Conservation (phyloP, 92 coral and sea anemone genomes). For the Actinernus sp. region DNA sequence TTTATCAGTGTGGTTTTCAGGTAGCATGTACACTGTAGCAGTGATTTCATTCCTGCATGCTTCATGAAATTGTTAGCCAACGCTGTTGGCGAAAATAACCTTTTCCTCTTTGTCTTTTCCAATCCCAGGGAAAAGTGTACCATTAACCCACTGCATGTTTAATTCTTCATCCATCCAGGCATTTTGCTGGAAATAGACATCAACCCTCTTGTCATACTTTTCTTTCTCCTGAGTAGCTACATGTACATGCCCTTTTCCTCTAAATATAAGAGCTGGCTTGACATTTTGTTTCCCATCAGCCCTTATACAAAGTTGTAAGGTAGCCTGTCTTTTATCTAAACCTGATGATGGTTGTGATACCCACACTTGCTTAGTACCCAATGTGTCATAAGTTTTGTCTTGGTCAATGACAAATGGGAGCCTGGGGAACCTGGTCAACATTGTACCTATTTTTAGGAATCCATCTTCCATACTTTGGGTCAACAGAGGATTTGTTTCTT, state of each 20-base stretch:
- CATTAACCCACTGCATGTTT: constrained; percentile 42
- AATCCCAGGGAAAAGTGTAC: constrained; percentile 45
- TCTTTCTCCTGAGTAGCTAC: constrained; percentile 23
- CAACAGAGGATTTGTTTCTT: constrained; percentile 33
- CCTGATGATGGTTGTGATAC: constrained; percentile 68
- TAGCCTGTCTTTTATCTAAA: too few relatives aligned
- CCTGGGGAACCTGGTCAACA: constrained; percentile 65
- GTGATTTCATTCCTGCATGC: constrained; percentile 63
- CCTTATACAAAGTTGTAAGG: too few relatives aligned
- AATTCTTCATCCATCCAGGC: constrained; percentile 55
- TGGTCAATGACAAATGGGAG: constrained; percentile 64
- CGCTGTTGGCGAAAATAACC: constrained; percentile 54
- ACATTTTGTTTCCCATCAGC: too few relatives aligned
- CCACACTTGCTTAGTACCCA: too few relatives aligned
- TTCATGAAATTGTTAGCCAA: constrained; percentile 38
- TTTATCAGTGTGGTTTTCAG: constrained; percentile 56
- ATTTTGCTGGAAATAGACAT: too few relatives aligned
- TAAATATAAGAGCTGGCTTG: too few relatives aligned
- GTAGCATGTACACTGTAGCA: constrained; percentile 53
- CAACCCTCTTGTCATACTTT: constrained; percentile 29
- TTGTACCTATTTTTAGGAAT: constrained; percentile 47
- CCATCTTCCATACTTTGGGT: constrained; percentile 64
- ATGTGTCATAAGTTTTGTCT: constrained; percentile 62
- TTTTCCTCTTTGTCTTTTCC: constrained; percentile 33
- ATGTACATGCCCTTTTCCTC: constrained; percentile 67